Base-by-base conservation (phyloP, 2,113 vertebrate species). In the Cricetomys ansorgei region DNA sequence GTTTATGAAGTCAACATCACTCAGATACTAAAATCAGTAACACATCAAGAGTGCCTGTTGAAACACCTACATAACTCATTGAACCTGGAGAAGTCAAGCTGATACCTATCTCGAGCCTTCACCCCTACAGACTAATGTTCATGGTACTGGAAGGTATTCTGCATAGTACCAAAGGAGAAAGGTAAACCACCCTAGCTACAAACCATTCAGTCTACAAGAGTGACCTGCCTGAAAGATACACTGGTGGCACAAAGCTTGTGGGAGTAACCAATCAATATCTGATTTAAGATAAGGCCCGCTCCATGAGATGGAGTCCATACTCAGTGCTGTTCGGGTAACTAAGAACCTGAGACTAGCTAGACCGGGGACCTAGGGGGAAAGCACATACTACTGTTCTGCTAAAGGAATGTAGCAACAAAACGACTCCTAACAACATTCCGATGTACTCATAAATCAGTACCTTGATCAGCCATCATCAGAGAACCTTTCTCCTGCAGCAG, bases 11-110 rank as follows among this genome's bases (percentile, higher is more conserved):
- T 90, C 23, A 89, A 45, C 59, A 88, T 73, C 80, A 76, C 19
- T 31, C 65, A 94, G 27, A 94, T 84, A 76, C 48, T 17, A 79
- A 88, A 89, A 87, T 37, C 37, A 95, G 69, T 86, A 45, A 88
- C 16, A 77, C 7, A 59, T 11, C 9, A 88, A 91, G 8, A 89
- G 12, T 29, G n/a, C 13, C 55, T 43, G 40, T 17, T 62, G n/a
- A 62, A 62, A 43, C 13, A 40, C 12, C 23, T 81, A 13, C 37
- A 83, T 57, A 83, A 43, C 15, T 43, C n/a, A 59, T 9, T 62
- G 55, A 62, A 83, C 57, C 16, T 9, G 40, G n/a, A 62, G 80
- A 17, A 29, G 25, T 83, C 25, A 13, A 62, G 7, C n/a, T 62
- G 57, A 4, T 29, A 0, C 7, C n/a, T 62, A 62, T 25, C 3